Evolutionary conservation across 2,888 invertebrate species (phyloP), one percentile per base, ranked within the genome.

Genomic region (Drosophila anceps): DNA sequence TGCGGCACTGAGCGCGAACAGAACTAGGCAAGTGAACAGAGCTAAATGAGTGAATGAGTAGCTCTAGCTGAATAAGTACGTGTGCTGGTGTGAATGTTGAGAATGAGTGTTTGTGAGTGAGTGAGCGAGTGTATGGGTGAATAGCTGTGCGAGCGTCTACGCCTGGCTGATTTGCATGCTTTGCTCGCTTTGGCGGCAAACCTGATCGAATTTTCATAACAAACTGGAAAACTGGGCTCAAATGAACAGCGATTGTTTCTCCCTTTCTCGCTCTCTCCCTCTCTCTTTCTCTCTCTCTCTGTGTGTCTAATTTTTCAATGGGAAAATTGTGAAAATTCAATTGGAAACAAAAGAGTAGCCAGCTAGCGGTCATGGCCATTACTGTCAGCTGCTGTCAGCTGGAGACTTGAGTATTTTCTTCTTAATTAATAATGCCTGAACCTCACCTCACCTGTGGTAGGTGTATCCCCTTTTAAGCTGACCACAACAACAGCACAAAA

Each of bases 371-470:
- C 88, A 83, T 63, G 88, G 82, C 66, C 73, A 84, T 69, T 73
- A 63, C 57, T 51, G 75, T 78, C 69, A 55, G 51, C 62, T 24
- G 20, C 15, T 51, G 75, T 76, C 73, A 57, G 50, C 51, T 37
- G 43, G 48, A 59, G 64, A 67, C 67, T 60, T 72, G 55, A 43
- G 55, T 39, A 62, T 41, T 60, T 51, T 20, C 7, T 59, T 62
- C 62, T 84, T 84, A 87, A 83, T 83, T 84, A 87, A 82, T 74
- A 84, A 76, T 67, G 35, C 53, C 6, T 41, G 35, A 48, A 24
- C 37, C 43, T 44, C 37, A 8, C 31, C 51, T 44, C 37, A 8
- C 31, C 51, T 44, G 44, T 9, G 44, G 31, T 27, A 59, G 81
- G 76, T 57, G 66, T 69, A 65, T 66, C 50, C 60, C 24, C 37